Evolutionary conservation across 1,140 invertebrate genomes (phyloP).

Genomic region (Maconellicoccus hirsutus): DNA sequence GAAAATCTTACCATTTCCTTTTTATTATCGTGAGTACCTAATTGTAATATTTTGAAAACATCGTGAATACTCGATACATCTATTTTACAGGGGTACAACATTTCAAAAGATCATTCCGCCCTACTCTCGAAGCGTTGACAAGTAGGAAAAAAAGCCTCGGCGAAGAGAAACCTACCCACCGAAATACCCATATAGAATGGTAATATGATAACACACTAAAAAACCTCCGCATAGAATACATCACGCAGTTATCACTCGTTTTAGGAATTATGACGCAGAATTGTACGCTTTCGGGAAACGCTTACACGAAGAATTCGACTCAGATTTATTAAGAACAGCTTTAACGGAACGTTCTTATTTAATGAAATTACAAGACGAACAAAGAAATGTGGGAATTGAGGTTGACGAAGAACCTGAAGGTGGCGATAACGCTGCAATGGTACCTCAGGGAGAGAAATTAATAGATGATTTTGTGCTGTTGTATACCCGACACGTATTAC

Average conservation of each 20-base stretch:
- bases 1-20: too few relatives aligned
- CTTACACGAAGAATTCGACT: conserved; percentile 70
- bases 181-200: conserved; percentile 59
- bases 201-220: too few relatives aligned
- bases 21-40: too few relatives aligned
- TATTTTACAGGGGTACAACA: not conserved
- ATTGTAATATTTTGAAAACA: too few relatives aligned
- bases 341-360: conserved; percentile 72
- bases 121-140: conserved; percentile 40
- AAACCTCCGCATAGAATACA: too few relatives aligned
- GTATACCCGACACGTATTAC: conserved; percentile 49
- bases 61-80: not conserved
- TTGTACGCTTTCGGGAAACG: conserved; percentile 75
- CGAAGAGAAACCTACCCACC: conserved; percentile 34
- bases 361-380: conserved; percentile 51
- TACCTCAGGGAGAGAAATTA: conserved; percentile 49
- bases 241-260: conserved; percentile 25
- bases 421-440: conserved; percentile 56
- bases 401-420: conserved; percentile 38
- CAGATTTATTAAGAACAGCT: conserved; percentile 53
- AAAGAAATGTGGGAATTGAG: conserved; percentile 47
- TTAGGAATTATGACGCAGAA: conserved; percentile 72
- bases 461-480: conserved; percentile 43
- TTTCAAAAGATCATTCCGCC: conserved; percentile 41
- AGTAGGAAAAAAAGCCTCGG: conserved; percentile 35